Conservation (phyloP, 2,113 vertebrate genomes). For the Cyrtonyx montezumae region DNA sequence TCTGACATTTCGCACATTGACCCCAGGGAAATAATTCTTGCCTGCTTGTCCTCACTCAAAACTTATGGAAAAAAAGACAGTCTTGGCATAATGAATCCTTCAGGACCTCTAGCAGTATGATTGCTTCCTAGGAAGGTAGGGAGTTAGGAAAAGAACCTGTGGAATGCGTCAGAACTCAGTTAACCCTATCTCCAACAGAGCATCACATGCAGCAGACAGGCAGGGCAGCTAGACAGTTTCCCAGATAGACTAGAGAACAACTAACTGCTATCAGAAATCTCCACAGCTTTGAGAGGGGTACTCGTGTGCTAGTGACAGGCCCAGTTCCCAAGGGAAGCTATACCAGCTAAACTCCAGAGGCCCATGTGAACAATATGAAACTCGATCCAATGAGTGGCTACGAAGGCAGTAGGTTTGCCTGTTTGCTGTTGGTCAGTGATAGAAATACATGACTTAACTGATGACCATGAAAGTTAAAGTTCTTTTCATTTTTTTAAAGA, state of each 20-base stretch:
- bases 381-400: neutral
- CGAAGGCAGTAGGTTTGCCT: neutral
- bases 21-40: neutral
- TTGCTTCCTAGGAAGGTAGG: neutral
- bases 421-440: neutral
- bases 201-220: rapidly evolving
- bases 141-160: neutral
- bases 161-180: neutral
- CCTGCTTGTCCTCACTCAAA: neutral
- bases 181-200: rapidly evolving
- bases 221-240: neutral
- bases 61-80: neutral
- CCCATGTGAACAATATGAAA: neutral
- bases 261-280: neutral
- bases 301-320: neutral
- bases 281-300: neutral
- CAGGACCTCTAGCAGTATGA: neutral
- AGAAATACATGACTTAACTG: neutral
- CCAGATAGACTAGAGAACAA: rapidly evolving
- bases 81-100: neutral
- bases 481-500: neutral
- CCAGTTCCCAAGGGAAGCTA: neutral
- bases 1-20: neutral
- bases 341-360: neutral
- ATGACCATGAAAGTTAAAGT: neutral